Evolutionary conservation across 2,797 vertebrate species (phyloP), one percentile per base, ranked within the genome.

Genomic region (Pseudochaenichthys georgianus): DNA sequence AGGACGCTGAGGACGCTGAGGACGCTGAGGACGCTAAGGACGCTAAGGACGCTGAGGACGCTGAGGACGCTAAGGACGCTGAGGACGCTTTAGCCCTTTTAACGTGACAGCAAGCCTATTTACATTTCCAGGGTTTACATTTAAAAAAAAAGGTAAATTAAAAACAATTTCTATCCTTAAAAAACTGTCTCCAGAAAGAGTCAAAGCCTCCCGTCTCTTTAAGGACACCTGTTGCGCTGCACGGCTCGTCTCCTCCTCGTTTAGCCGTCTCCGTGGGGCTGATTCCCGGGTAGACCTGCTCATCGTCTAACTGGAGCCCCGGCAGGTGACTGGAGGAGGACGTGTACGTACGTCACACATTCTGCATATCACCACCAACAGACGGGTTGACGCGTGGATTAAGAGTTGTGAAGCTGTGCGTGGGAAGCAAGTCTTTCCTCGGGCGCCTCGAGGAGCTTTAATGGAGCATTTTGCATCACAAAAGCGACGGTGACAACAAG

Each of bases 261-360:
- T 92, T 93, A 93, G 87, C 88, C 82, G 88, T 93, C 93, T 92
- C 89, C 84, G 90, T 82, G 90, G 91, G 92, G 92, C 91, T 93
- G 92, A 93, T 93, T 93, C 92, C 90, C 88, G 90, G 87, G 86
- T 91, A 89, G 90, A 85, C 83, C 84, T 87, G 90, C 92, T 93
- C 93, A 94, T 93, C 90, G 91, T 93, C 91, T 94, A 93, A 93
- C 93, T 93, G 93, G 92, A 93, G 91, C 87, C 88, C 86, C 90
- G 91, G 93, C 92, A 93, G 91, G 91, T 92, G 92, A 94, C 89
- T 88, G 75, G 76, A 21, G 2, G 21, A 2, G 2, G 21, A 21
- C 21, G 21, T 21, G 21, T 21, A 2, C 78, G 69, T 65, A 58
- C 74, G 78, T 68, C 48, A 76, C 34, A 84, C 70, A 69, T 52